Percentiles rank a stretch among this genome's conserved stretches.
phyloP scores from a whole-genome alignment of 2,113 vertebrate genomes.

The Hoplias malabaricus region DNA sequence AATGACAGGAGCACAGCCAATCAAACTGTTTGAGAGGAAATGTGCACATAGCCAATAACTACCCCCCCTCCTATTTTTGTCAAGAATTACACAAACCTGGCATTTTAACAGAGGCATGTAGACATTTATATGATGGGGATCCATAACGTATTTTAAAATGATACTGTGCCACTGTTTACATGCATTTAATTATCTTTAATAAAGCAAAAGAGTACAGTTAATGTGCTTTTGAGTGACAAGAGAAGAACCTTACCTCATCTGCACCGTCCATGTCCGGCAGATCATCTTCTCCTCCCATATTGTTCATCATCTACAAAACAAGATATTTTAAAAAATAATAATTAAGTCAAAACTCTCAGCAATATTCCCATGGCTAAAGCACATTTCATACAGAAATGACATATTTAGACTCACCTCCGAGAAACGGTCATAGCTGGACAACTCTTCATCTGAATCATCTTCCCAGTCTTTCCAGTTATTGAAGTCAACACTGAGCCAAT shows the following conservation, averaged over 20 bases:
- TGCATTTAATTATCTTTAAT: too few relatives aligned
- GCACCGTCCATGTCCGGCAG: conserved; percentile 93
- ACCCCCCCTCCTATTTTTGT: too few relatives aligned
- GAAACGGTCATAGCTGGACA: conserved; percentile 96
- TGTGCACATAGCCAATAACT: too few relatives aligned
- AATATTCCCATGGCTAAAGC: neutral
- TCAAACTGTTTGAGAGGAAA: too few relatives aligned
- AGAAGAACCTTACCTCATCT: conserved; percentile 81
- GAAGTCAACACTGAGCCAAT: conserved; percentile 98
- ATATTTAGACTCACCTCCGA: conserved; percentile 83
- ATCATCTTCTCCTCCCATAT: conserved; percentile 94
- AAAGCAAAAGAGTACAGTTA: too few relatives aligned
- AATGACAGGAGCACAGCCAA: too few relatives aligned
- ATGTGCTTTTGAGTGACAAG: neutral
- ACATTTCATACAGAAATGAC: neutral
- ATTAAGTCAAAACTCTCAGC: neutral
- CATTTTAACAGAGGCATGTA: too few relatives aligned
- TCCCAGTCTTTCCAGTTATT: conserved; percentile 99
- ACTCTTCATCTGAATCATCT: conserved; percentile 95
- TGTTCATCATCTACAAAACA: conserved; percentile 93
- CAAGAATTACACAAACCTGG: too few relatives aligned
- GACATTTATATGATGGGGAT: too few relatives aligned
- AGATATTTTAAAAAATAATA: too few relatives aligned
- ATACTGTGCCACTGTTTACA: too few relatives aligned
- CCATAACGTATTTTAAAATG: too few relatives aligned